Evolutionary conservation across 2,888 invertebrate species (phyloP).

Genomic region (Sceliomorpha sp.): DNA sequence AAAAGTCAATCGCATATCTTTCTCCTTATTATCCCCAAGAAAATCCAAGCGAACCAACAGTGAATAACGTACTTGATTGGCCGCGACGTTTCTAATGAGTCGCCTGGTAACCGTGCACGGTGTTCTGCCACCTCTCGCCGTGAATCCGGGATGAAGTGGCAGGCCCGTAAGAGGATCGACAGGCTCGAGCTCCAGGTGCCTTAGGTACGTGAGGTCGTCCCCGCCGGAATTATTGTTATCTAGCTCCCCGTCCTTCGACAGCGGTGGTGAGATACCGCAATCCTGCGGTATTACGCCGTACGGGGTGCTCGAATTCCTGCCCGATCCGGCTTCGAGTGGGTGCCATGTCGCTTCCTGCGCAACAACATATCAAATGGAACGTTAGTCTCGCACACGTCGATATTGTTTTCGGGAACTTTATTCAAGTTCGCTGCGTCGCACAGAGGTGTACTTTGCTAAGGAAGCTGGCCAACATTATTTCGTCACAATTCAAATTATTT

Average conservation of each 20-base stretch:
- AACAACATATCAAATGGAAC: conserved; percentile 21
- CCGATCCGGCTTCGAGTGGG: conserved; percentile 77
- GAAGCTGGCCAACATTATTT: no score
- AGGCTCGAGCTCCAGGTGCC: conserved; percentile 91
- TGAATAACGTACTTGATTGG: conserved; percentile 68
- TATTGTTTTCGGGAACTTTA: no score
- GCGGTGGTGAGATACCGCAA: conserved; percentile 69
- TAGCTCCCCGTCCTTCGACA: conserved; percentile 74
- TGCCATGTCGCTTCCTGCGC: conserved; percentile 79
- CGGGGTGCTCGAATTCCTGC: conserved; percentile 79
- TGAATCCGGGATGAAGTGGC: conserved; percentile 80
- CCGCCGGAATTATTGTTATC: conserved; percentile 76
- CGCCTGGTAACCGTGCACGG: conserved; percentile 91
- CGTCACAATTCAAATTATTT: no score
- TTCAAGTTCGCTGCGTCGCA: no score
- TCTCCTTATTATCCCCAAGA: no score
- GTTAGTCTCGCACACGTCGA: no score
- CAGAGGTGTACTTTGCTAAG: no score
- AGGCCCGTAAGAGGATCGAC: conserved; percentile 84
- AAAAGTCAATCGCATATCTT: no score
- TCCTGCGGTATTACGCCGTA: conserved; percentile 72
- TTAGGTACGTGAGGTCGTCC: conserved; percentile 80
- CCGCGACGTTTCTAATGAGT: conserved; percentile 75
- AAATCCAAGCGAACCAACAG: no score
- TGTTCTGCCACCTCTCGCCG: conserved; percentile 86